Conservation (phyloP, 2,113 vertebrate species). For the Phoenicopterus ruber region DNA sequence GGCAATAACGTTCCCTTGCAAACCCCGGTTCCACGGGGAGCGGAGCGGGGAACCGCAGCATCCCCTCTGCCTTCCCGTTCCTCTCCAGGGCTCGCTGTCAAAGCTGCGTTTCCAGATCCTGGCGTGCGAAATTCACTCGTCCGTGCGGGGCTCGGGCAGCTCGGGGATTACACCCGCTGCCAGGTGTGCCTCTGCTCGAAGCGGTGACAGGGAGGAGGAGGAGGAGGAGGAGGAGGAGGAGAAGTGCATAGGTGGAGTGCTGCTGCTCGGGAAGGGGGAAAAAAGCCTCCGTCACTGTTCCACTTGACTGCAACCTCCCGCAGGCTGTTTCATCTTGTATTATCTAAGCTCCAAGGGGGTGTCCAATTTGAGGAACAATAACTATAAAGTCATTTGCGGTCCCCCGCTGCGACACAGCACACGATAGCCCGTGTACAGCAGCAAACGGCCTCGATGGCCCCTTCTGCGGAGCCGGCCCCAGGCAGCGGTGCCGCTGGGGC, state of each 20-base stretch:
- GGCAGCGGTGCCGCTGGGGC: neutral
- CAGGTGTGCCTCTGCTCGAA: neutral
- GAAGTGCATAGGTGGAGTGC: neutral
- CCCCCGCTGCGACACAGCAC: slow-evolving; percentile 34
- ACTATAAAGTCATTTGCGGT: slow-evolving; percentile 64
- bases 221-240: neutral
- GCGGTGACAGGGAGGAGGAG: neutral
- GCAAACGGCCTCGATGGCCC: neutral
- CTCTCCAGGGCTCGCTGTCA: neutral
- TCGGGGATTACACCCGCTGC: no score
- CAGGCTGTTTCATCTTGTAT: slow-evolving; percentile 63
- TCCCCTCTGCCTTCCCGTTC: neutral
- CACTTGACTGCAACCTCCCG: slow-evolving; percentile 42
- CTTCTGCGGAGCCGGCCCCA: neutral
- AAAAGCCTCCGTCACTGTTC: slow-evolving; percentile 10
- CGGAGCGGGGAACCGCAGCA: neutral
- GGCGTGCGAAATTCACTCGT: neutral
- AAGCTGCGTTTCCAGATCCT: neutral
- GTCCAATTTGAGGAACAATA: slow-evolving; percentile 69
- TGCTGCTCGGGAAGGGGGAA: neutral
- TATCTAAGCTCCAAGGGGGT: slow-evolving; percentile 60
- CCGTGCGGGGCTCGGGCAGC: neutral
- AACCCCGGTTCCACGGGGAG: neutral
- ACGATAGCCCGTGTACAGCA: slow-evolving; percentile 9
- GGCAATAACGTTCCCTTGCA: neutral